Percentiles rank a stretch among this genome's conserved stretches.
These are phyloP conservation scores for Hephaestus fuliginosus DNA, from an alignment of 2,797 vertebrate species.

Conservation along the genomic window DNA sequence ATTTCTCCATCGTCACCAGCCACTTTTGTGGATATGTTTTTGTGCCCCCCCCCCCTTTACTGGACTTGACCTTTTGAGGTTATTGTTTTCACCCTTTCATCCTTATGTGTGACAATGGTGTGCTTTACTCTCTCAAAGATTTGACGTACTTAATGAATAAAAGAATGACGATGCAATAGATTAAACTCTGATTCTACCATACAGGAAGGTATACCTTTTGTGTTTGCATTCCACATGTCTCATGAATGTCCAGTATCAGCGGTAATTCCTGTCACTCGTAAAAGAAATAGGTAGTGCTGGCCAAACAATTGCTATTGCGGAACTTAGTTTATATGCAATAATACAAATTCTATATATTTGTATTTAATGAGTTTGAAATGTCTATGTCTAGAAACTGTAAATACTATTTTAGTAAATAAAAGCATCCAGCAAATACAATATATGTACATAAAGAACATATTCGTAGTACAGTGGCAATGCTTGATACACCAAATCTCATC, in stretches of 20 bases:
- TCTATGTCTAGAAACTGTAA: conserved; percentile 80
- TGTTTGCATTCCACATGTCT: conserved; percentile 71
- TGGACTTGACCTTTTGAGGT: conserved; percentile 63
- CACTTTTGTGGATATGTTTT: conserved; percentile 67
- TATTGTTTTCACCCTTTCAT: conserved; percentile 59
- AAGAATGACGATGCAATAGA: conserved; percentile 74
- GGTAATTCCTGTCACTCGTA: conserved; percentile 61
- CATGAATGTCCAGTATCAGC: conserved; percentile 46
- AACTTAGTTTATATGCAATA: conserved; percentile 78
- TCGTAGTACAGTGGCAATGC: conserved; percentile 70
- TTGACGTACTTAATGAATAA: conserved; percentile 69
- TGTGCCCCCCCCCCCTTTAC: conserved; percentile 32
- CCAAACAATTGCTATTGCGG: conserved; percentile 57
- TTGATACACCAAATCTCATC: conserved; percentile 69
- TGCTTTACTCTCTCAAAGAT: conserved; percentile 72
- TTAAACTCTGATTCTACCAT: conserved; percentile 66
- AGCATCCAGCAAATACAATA: conserved; percentile 62
- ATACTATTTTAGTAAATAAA: conserved; percentile 86
- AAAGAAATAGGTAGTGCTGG: conserved; percentile 65
- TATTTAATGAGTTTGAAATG: conserved; percentile 77
- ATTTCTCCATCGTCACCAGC: conserved; percentile 68
- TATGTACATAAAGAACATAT: conserved; percentile 70
- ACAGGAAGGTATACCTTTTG: conserved; percentile 41
- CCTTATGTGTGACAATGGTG: conserved; percentile 69
- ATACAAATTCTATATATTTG: conserved; percentile 83